Percentiles rank a stretch among this genome's conserved stretches.
Conservation (phyloP, 2,888 invertebrate species). For the Lymantria monacha region DNA sequence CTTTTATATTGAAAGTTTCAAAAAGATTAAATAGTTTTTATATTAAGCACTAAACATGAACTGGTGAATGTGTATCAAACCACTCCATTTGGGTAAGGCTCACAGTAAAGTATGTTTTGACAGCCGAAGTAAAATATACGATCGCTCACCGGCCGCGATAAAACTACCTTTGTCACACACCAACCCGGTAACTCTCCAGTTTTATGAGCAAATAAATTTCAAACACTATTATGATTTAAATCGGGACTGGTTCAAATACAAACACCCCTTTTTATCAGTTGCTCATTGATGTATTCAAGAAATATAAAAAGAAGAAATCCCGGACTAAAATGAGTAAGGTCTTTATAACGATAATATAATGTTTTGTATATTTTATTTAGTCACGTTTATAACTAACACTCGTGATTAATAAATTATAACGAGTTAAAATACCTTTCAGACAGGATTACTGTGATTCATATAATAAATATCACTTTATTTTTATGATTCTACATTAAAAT, state of each 20-base stretch:
- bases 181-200: conserved; percentile 68
- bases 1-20: too few species aligned
- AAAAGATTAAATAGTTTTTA: neutral
- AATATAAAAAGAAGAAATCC: conserved; percentile 61
- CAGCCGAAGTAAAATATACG: conserved; percentile 77
- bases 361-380: conserved; percentile 53
- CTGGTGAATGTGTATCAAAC: conserved; percentile 25
- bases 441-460: conserved; percentile 59
- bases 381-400: conserved; percentile 57
- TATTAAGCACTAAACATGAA: conserved; percentile 28
- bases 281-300: conserved; percentile 61
- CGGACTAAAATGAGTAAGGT: conserved; percentile 31
- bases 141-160: conserved; percentile 68
- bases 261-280: conserved; percentile 67
- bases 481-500: conserved; percentile 48
- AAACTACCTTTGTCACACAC: conserved; percentile 75
- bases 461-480: conserved; percentile 42
- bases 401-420: conserved; percentile 59
- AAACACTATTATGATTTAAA: conserved; percentile 81
- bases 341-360: conserved; percentile 24
- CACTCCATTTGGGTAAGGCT: conserved; percentile 37
- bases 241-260: conserved; percentile 66
- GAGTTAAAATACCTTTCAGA: conserved; percentile 59
- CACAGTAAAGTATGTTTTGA: conserved; percentile 61
- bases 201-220: conserved; percentile 81